These are phyloP conservation scores for Cairina moschata DNA, from an alignment of 2,113 vertebrate genomes.

Conservation along the genomic window DNA sequence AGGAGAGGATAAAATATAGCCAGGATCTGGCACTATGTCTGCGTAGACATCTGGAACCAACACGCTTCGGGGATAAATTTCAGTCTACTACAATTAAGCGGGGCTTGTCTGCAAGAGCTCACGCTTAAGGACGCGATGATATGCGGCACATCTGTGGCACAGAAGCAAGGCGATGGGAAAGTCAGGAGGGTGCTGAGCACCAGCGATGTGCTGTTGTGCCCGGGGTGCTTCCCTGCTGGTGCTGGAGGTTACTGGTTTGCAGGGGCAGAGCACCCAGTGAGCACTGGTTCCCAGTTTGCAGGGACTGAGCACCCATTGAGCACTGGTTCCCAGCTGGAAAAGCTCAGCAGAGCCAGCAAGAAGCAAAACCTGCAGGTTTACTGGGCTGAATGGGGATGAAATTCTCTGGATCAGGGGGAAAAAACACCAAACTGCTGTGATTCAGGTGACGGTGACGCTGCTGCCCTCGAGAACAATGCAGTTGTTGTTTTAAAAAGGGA, in stretches of 20 bases:
- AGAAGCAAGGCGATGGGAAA: background rate
- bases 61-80: background rate
- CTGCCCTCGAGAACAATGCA: background rate
- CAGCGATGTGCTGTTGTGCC: rapidly evolving
- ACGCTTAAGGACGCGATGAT: background rate
- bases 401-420: background rate
- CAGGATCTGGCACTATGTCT: background rate
- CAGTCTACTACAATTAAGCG: background rate
- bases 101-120: background rate
- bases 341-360: background rate
- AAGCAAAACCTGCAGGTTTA: background rate
- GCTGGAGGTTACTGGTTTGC: background rate
- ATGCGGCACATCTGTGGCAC: background rate
- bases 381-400: background rate
- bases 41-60: background rate
- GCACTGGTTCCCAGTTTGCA: background rate
- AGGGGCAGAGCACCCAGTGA: background rate
- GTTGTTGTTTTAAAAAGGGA: background rate
- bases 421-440: background rate
- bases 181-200: background rate
- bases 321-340: background rate
- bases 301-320: background rate
- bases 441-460: background rate
- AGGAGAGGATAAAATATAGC: background rate
- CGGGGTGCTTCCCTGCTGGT: background rate